A percentile compares a stretch with the other conserved stretches of the same genome.
These are phyloP conservation scores for Drosophila antonietae DNA, from an alignment of 2,888 invertebrate species.

Conservation along the genomic window DNA sequence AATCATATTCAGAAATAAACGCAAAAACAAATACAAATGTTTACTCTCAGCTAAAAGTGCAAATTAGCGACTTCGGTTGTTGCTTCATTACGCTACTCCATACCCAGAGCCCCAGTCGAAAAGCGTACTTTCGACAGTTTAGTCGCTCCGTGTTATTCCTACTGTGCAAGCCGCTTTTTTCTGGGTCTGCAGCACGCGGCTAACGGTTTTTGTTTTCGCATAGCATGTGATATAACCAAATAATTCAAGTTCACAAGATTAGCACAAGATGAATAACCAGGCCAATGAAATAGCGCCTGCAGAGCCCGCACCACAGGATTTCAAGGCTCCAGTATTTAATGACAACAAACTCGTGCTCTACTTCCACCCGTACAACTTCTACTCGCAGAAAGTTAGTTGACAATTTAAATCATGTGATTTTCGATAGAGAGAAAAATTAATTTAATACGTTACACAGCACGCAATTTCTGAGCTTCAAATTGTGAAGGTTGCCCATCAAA, in stretches of 20 bases:
- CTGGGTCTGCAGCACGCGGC: conserved; percentile 23
- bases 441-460: conserved; percentile 1
- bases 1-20: conserved; percentile 33
- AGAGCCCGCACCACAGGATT: conserved; percentile 56
- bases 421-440: conserved; percentile 4
- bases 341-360: conserved; percentile 86
- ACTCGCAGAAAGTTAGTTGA: conserved; percentile 89
- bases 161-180: conserved; percentile 32
- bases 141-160: conserved; percentile 42
- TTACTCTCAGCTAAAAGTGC: conserved; percentile 53
- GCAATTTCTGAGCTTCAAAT: conserved; percentile 5
- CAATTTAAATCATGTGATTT: conserved; percentile 45
- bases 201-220: conserved; percentile 33
- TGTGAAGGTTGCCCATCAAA: conserved; percentile 14
- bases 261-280: conserved; percentile 50
- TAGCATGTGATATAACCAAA: conserved; percentile 65
- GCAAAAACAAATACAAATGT: conserved; percentile 14
- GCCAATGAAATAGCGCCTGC: conserved; percentile 34
- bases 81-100: conserved; percentile 23
- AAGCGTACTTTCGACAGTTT: conserved; percentile 27
- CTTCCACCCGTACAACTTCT: conserved; percentile 90
- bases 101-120: conserved; percentile 15
- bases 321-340: conserved; percentile 79
- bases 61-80: conserved; percentile 51
- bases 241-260: conserved; percentile 8